These are phyloP conservation scores for Mesoclemmys tuberculata DNA, from an alignment of 2,113 vertebrate species.

Conservation along the genomic window DNA sequence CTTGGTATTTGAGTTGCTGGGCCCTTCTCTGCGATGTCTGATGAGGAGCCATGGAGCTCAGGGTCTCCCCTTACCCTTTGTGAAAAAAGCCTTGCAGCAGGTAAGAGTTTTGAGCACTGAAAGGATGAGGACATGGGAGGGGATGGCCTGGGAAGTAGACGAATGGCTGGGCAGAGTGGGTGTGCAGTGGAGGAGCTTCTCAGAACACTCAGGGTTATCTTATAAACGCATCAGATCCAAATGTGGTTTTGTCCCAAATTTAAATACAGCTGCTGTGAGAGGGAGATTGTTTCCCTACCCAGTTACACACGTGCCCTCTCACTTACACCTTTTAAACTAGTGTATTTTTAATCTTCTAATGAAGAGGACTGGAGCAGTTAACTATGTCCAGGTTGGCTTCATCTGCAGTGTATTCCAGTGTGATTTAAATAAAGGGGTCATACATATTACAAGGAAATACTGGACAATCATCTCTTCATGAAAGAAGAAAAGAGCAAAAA, in stretches of 20 bases:
- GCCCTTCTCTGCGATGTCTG: conserved; percentile 82
- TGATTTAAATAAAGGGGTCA: not conserved
- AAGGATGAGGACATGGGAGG: not conserved
- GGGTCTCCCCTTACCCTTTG: conserved; percentile 79
- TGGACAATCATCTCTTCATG: not conserved
- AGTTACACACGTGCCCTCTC: not conserved
- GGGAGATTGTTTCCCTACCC: not conserved
- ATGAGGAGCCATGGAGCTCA: conserved; percentile 77
- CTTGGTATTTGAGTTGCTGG: conserved; percentile 86
- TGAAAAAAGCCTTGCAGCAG: conserved; percentile 84
- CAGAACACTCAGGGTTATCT: not conserved
- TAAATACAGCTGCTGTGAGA: not conserved
- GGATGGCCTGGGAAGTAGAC: not conserved
- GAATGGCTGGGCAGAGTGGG: not conserved
- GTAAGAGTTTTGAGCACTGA: conserved; percentile 60
- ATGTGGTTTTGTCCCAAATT: not conserved
- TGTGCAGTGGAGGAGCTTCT: not conserved
- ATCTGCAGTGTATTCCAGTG: not conserved
- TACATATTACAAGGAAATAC: not conserved
- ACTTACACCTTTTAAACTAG: not conserved
- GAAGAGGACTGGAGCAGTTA: not conserved
- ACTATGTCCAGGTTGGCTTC: not conserved
- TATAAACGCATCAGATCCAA: not conserved
- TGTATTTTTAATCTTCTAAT: not conserved
- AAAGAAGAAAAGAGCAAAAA: not conserved